Percentiles rank a stretch among this genome's conserved stretches.
Conservation (phyloP, 1,140 invertebrate species). For the Arctopsyche grandis region DNA sequence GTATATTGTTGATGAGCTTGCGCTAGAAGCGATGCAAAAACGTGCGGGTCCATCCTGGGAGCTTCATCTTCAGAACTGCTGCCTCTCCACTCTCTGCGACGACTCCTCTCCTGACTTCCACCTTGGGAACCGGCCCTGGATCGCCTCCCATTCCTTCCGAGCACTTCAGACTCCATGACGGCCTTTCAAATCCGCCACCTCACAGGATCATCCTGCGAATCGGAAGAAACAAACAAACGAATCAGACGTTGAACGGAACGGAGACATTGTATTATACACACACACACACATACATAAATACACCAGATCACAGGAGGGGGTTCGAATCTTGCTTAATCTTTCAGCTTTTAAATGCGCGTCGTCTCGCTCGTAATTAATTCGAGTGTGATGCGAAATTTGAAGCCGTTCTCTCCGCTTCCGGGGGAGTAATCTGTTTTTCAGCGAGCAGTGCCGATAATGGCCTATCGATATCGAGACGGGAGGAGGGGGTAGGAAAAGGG, state of each 20-base stretch:
- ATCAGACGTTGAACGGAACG: too few relatives aligned
- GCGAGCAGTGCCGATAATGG: slow-evolving; percentile 22
- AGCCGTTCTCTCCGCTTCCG: not conserved
- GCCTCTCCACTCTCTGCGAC: slow-evolving; percentile 69
- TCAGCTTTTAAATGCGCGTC: not conserved
- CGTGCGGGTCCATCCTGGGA: slow-evolving; percentile 69
- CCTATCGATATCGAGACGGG: slow-evolving; percentile 17
- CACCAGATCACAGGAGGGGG: too few relatives aligned
- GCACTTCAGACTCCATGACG: slow-evolving; percentile 36
- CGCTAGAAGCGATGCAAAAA: slow-evolving; percentile 72
- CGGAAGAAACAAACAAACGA: not conserved
- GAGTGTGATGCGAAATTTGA: not conserved
- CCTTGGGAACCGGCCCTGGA: slow-evolving; percentile 46
- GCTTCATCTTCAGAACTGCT: slow-evolving; percentile 73
- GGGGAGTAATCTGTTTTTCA: slow-evolving; percentile 22
- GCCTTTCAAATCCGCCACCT: slow-evolving; percentile 7
- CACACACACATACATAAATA: too few relatives aligned
- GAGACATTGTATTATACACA: too few relatives aligned
- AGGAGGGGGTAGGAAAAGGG: too few relatives aligned
- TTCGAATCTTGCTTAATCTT: too few relatives aligned
- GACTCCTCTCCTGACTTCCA: slow-evolving; percentile 65
- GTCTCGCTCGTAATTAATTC: not conserved
- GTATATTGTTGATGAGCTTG: slow-evolving; percentile 72
- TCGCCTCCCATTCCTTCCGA: slow-evolving; percentile 36
- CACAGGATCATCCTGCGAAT: not conserved